phyloP scores from a whole-genome alignment of 2,113 vertebrate species.

The Athene noctua region DNA sequence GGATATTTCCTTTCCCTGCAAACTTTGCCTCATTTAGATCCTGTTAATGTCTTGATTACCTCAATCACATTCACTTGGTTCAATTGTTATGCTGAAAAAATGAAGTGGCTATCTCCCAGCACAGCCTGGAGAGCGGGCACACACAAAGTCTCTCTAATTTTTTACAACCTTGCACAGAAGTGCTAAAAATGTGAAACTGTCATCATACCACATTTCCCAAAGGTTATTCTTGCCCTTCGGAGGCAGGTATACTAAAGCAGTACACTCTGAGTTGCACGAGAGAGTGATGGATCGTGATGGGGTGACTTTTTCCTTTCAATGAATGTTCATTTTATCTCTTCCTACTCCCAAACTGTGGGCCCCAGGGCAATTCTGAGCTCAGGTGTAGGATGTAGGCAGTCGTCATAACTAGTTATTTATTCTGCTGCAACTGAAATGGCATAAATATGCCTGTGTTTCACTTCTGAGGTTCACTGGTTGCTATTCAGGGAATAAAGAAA shows the following conservation, averaged over 20 bases:
- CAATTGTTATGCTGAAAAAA: not conserved
- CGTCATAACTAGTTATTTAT: not conserved
- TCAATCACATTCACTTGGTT: not conserved
- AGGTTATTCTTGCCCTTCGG: not conserved
- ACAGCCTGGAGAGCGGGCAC: not conserved
- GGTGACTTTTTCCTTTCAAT: not conserved
- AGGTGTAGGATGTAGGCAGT: not conserved
- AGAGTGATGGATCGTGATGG: not conserved
- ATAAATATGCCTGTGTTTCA: not conserved
- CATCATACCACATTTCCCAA: not conserved
- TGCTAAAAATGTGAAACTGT: not conserved
- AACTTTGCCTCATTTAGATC: not conserved
- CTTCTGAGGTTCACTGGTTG: not conserved
- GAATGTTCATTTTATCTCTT: conserved; percentile 10
- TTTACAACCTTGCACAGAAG: not conserved
- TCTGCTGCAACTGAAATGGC: not conserved
- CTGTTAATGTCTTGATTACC: not conserved
- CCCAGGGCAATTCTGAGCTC: not conserved
- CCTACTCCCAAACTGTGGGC: not conserved
- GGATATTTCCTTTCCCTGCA: not conserved
- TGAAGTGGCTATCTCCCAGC: not conserved
- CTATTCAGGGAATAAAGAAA: not conserved
- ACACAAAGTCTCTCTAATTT: not conserved
- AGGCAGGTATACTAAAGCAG: not conserved
- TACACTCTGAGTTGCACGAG: not conserved